A percentile compares a stretch with the other conserved stretches of the same genome.
These are phyloP conservation scores for Potorous gilbertii DNA, from an alignment of 2,797 vertebrate species.

Conservation along the genomic window DNA sequence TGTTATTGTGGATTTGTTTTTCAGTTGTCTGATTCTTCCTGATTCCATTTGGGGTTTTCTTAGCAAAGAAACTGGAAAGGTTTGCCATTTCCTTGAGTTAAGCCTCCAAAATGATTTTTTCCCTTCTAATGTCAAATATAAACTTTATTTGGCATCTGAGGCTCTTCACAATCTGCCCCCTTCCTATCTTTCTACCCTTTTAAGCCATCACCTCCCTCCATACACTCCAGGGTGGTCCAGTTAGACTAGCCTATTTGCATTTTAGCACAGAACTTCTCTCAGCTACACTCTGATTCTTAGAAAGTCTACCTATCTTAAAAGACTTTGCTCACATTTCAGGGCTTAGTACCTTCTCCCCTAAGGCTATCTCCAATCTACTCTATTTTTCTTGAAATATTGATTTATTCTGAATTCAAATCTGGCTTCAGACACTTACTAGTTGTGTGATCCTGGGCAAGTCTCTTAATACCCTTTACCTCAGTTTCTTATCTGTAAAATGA, in stretches of 20 bases:
- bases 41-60: not conserved
- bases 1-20: not conserved
- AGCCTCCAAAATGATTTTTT: not conserved
- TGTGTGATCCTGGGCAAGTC: not conserved
- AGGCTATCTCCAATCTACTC: not conserved
- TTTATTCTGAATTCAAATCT: not conserved
- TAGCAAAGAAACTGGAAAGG: not conserved
- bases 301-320: not conserved
- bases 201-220: not conserved
- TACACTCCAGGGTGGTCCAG: not conserved
- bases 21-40: too few relatives aligned
- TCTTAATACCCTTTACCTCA: not conserved
- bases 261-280: not conserved
- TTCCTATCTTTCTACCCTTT: not conserved
- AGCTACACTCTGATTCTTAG: not conserved
- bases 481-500: not conserved
- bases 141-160: not conserved
- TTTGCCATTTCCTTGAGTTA: not conserved
- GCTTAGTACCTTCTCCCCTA: not conserved
- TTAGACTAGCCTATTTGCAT: not conserved
- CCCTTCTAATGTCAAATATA: not conserved
- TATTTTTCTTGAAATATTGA: not conserved
- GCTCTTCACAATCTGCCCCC: not conserved
- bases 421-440: not conserved
- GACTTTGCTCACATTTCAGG: not conserved